These are phyloP conservation scores for Psylliodes chrysocephalus DNA, from an alignment of 2,888 invertebrate genomes.

Conservation along the genomic window DNA sequence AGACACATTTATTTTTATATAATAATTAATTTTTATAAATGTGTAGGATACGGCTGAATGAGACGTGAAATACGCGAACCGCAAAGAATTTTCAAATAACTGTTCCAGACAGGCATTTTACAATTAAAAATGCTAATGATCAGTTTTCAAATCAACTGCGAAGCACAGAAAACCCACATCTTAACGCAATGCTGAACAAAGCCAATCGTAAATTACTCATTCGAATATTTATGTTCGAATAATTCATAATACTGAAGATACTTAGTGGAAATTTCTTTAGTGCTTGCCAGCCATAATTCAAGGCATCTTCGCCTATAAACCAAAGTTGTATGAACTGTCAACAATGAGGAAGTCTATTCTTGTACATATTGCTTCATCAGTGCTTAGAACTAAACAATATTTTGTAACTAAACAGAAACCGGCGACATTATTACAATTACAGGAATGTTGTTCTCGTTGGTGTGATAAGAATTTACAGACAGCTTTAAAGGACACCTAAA, in stretches of 20 bases:
- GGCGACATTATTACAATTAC: conserved; percentile 4
- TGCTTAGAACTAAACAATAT: neutral
- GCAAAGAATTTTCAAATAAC: conserved; percentile 13
- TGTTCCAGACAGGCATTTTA: conserved; percentile 11
- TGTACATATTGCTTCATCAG: conserved; percentile 43
- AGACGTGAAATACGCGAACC: conserved; percentile 5
- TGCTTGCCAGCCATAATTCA: conserved; percentile 31
- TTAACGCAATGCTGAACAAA: conserved; percentile 52
- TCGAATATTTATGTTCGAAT: conserved; percentile 58
- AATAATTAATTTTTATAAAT: neutral
- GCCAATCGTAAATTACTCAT: conserved; percentile 57
- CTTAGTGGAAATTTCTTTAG: conserved; percentile 35
- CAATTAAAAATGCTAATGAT: conserved; percentile 23
- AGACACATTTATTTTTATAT: too few species aligned
- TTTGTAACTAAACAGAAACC: neutral
- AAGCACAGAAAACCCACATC: conserved; percentile 26
- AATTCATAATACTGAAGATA: conserved; percentile 52
- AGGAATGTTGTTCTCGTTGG: conserved; percentile 6
- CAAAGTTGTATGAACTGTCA: conserved; percentile 41
- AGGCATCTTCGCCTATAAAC: conserved; percentile 52
- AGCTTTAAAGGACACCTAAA: conserved; percentile 1
- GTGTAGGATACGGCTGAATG: neutral
- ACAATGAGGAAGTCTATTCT: conserved; percentile 57
- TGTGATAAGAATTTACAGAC: conserved; percentile 8
- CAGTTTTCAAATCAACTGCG: conserved; percentile 2